These are phyloP conservation scores for Hyperoodon ampullatus DNA, from an alignment of 2,113 vertebrate genomes.

Conservation along the genomic window DNA sequence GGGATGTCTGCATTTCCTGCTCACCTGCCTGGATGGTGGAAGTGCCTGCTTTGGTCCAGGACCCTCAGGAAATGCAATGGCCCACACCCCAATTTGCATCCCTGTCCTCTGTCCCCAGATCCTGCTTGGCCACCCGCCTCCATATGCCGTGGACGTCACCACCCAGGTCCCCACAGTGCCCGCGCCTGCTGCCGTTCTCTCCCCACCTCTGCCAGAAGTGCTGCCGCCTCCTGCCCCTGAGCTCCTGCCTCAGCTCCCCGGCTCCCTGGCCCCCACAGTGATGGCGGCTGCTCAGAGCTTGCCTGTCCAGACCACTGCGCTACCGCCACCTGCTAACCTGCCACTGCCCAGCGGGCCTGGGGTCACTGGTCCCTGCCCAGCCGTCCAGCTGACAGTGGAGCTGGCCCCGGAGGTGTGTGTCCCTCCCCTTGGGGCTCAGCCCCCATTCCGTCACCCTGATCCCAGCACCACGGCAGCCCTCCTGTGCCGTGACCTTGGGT, in stretches of 20 bases:
- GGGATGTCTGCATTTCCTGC: neutral
- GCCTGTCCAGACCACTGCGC: conserved; percentile 76
- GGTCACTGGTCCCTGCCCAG: conserved; percentile 71
- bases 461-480: neutral
- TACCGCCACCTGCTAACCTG: conserved; percentile 79
- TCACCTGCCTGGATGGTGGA: neutral
- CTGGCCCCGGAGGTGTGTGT: conserved; percentile 84
- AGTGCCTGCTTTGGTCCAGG: neutral
- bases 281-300: conserved; percentile 75
- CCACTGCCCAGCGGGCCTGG: conserved; percentile 84
- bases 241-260: conserved; percentile 82
- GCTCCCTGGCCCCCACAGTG: conserved; percentile 82
- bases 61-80: neutral
- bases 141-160: conserved; percentile 81
- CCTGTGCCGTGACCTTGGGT: neutral
- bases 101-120: conserved; percentile 75
- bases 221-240: conserved; percentile 79
- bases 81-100: neutral
- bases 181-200: conserved; percentile 81
- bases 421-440: neutral
- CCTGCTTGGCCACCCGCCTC: conserved; percentile 80
- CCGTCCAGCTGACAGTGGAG: conserved; percentile 75
- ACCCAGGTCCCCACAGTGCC: conserved; percentile 82
- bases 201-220: conserved; percentile 84
- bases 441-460: neutral